Evolutionary conservation across 1,140 invertebrate genomes (phyloP), one percentile per base, ranked within the genome.

Genomic region (Fopius arisanus): DNA sequence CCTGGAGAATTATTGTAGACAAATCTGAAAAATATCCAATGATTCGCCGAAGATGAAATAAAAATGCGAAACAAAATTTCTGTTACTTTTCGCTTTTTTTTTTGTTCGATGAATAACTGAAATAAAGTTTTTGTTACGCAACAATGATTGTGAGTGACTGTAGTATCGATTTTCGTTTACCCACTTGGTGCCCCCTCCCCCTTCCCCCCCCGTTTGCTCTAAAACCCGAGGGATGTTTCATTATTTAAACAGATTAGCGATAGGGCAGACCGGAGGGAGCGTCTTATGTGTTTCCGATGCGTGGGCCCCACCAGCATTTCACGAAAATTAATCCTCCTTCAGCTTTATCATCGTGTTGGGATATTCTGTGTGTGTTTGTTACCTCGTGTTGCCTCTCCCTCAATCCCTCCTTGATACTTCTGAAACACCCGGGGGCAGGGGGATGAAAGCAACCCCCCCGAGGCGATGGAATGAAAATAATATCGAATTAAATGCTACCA

Each of bases 201-300:
- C 29, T 72, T 31, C 73, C 75, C 78, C 68, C 74, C 73, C 73
- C 59, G 74, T 77, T 80, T 77, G 76, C 21, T 21, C 23, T 16
- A 21, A 29, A 74, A 80, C 77, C 78, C 77, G 66, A 78, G 80
- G 79, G 82, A 84, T 86, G 81, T 86, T 86, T 85, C 84, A 82
- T 85, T 86, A 84, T 86, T 85, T 84, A 84, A 86, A 84, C 83
- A 84, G 84, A 86, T 86, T 84, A 85, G 83, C 83, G 81, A 85
- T 83, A 81, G 82, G 77, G 40, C 76, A 76, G 72, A 70, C 79
- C 77, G 71, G 77, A 79, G 81, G 80, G 79, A 79, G 78, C 80
- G 80, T 86, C 84, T 84, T 85, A 84, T 80, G 83, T 79, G 81
- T 84, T 86, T 85, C 80, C 80, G 79, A 85, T 84, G 79, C 80